Base-by-base conservation (phyloP, 2,888 invertebrate genomes). In the Halictus quadricinctus region DNA sequence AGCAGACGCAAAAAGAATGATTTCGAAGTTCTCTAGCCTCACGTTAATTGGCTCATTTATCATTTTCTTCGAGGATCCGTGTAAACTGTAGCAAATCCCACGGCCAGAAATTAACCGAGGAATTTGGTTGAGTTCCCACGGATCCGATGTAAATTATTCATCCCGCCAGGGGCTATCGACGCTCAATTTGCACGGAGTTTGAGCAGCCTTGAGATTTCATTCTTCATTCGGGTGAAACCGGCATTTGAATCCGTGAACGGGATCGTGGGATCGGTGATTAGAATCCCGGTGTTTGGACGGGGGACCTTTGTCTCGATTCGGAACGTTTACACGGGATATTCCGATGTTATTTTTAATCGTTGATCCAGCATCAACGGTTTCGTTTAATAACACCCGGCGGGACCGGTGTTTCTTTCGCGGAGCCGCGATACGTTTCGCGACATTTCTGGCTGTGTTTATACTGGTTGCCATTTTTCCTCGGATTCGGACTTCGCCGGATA, bases 61-160 rank as follows among this genome's bases (percentile, higher is more conserved):
- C 43, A 46, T 72, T 73, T 70, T 74, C 79, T 78, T 85, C 72
- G 77, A 79, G 79, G 76, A 36, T 81, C 72, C 25, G 54, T 48
- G 70, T 58, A 73, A 83, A 87, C 76, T 80, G 74, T 46, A 50
- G 66, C 76, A 75, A 88, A 81, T 84, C 85, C 82, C 78, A 70
- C 75, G 79, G 84, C 70, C 76, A 80, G 87, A 88, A 87, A 89
- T 89, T 88, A 89, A 85, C 79, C 84, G 75, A 79, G 84, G 87
- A 84, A 87, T 89, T 90, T 90, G 87, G 81, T 87, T 83, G 75
- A 46, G 82, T 76, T 80, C 80, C 82, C 83, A 81, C 79, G 86
- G 80, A 88, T 83, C 80, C 81, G 86, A 88, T 85, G 87, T 81
- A 89, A 89, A 90, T 89, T 88, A 90, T 89, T 89, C 88, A 83